phyloP scores from a whole-genome alignment of 2,113 vertebrate genomes.

The Narcine bancroftii region DNA sequence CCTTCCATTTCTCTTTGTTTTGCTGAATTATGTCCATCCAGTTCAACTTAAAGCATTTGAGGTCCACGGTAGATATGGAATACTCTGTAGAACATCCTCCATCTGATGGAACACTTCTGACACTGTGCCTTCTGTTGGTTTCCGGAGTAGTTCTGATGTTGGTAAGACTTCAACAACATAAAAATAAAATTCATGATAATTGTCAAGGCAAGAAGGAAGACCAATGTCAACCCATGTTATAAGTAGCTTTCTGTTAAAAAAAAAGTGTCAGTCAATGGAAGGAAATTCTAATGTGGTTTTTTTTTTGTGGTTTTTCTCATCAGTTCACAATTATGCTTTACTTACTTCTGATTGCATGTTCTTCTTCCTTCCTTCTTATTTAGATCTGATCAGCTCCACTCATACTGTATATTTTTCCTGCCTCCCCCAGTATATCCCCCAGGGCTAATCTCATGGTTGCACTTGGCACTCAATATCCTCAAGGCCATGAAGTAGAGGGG shows the following conservation, averaged over 20 bases:
- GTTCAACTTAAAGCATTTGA: constrained; percentile 68
- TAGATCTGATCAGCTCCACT: no score
- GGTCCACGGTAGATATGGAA: constrained; percentile 72
- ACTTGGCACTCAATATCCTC: no score
- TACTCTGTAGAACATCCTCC: constrained; percentile 60
- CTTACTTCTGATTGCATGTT: not conserved
- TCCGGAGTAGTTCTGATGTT: constrained; percentile 56
- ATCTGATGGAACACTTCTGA: constrained; percentile 55
- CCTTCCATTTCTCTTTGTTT: constrained; percentile 93
- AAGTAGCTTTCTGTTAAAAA: not conserved
- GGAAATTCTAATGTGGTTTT: not conserved
- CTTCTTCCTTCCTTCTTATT: not conserved
- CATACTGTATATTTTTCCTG: no score
- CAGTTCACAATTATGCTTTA: not conserved
- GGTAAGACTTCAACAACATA: constrained; percentile 49
- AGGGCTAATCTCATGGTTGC: no score
- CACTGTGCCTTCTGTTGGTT: constrained; percentile 63
- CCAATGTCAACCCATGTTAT: no score
- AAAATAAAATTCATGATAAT: not conserved
- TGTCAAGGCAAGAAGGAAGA: not conserved
- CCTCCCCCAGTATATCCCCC: no score
- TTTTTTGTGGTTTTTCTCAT: not conserved
- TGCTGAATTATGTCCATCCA: constrained; percentile 76
- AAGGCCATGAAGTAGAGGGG: no score
- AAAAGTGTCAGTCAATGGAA: not conserved